A percentile compares a stretch with the other conserved stretches of the same genome.
Evolutionary conservation across 2,888 invertebrate genomes (phyloP).

Genomic region (Germaria angustata): DNA sequence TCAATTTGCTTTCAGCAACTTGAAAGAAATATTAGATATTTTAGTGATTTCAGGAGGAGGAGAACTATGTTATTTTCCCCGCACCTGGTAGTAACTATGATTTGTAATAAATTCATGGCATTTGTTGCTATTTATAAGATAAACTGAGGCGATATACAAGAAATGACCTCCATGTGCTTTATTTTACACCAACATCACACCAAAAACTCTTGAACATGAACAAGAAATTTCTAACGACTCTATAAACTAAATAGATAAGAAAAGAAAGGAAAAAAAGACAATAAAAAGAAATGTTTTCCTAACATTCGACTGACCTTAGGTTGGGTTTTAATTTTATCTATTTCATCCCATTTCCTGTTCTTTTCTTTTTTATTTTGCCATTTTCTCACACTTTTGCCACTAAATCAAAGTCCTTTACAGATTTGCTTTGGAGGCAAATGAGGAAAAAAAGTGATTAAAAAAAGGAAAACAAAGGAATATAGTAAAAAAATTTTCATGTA

Average conservation of each 20-base stretch:
- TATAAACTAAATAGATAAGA: neutral
- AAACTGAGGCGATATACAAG: neutral
- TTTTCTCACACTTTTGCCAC: neutral
- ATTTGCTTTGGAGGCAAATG: neutral
- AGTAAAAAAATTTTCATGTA: neutral
- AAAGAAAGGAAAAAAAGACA: too few relatives aligned
- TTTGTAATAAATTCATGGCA: slow-evolving; percentile 49
- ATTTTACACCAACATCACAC: slow-evolving; percentile 34
- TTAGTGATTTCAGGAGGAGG: too few relatives aligned
- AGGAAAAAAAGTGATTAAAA: neutral
- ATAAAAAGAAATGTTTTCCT: neutral
- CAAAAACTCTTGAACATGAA: neutral
- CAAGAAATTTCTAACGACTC: slow-evolving; percentile 35
- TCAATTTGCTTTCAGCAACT: too few relatives aligned
- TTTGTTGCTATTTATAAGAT: slow-evolving; percentile 17
- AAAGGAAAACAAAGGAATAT: neutral
- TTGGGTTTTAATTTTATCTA: slow-evolving; percentile 1
- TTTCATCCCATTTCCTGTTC: neutral
- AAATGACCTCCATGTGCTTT: slow-evolving; percentile 51
- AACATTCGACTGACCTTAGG: slow-evolving; percentile 19
- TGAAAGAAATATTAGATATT: too few relatives aligned
- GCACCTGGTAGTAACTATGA: neutral
- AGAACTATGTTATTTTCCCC: too few relatives aligned
- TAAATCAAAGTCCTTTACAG: slow-evolving; percentile 27
- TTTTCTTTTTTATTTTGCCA: neutral